Percentiles rank a stretch among this genome's conserved stretches.
These are phyloP conservation scores for Blennius ocellaris DNA, from an alignment of 2,113 vertebrate species.

Conservation along the genomic window DNA sequence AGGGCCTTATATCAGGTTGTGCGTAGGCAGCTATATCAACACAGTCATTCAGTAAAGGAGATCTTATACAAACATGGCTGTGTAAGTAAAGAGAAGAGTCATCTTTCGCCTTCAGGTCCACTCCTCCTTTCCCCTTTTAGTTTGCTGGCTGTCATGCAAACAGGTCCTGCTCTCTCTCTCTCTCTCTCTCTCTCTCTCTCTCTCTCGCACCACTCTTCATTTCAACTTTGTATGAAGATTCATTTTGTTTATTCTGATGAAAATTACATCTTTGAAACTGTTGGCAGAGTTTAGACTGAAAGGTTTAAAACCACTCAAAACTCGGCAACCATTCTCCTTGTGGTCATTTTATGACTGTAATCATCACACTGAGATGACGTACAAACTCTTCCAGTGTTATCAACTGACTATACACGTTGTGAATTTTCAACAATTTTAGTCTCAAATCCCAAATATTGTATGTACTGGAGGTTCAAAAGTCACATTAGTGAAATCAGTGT, in stretches of 20 bases:
- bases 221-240: background rate
- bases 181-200: no score
- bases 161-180: background rate
- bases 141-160: background rate
- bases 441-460: background rate
- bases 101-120: background rate
- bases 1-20: background rate
- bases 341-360: no score
- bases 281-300: no score
- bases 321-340: no score
- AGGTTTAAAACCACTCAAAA: no score
- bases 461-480: background rate
- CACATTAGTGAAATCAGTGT: background rate
- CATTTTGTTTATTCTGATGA: background rate
- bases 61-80: constrained; percentile 3
- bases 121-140: background rate
- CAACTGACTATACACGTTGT: background rate
- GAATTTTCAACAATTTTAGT: background rate
- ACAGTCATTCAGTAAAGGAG: constrained; percentile 24
- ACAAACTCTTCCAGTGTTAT: no score
- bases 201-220: background rate
- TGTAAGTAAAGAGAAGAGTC: background rate
- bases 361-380: no score
- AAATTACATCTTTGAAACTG: no score
- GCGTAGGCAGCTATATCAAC: constrained; percentile 23